These are phyloP conservation scores for Erebia aethiops DNA, from an alignment of 2,888 invertebrate species.

Conservation along the genomic window DNA sequence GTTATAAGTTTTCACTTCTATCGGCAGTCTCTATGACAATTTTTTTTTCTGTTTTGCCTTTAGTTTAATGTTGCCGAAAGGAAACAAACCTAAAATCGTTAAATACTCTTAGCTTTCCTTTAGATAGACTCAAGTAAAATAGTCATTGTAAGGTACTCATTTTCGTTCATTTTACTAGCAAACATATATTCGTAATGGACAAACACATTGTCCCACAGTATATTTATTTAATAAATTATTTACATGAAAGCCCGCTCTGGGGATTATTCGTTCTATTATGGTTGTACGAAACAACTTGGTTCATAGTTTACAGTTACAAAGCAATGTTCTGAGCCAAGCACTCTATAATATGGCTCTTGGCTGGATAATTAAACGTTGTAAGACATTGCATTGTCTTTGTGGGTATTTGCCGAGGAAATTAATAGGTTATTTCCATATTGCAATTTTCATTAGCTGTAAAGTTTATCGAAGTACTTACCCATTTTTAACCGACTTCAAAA, in stretches of 20 bases:
- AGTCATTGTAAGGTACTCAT: too few relatives aligned
- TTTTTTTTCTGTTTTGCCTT: too few relatives aligned
- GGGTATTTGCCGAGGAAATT: background rate
- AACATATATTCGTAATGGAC: too few relatives aligned
- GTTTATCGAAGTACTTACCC: background rate
- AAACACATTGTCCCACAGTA: too few relatives aligned
- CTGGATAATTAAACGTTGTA: slow-evolving; percentile 19
- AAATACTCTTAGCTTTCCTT: too few relatives aligned
- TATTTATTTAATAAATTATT: background rate
- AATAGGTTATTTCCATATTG: background rate
- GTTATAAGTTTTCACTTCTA: too few relatives aligned
- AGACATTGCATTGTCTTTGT: slow-evolving; percentile 3
- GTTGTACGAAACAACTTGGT: slow-evolving; percentile 2
- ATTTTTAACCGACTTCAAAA: too few relatives aligned
- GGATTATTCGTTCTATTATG: background rate
- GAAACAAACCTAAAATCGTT: too few relatives aligned
- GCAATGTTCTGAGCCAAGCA: slow-evolving; percentile 6
- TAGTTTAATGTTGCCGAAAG: too few relatives aligned
- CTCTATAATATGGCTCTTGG: slow-evolving; percentile 14
- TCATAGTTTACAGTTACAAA: slow-evolving; percentile 11
- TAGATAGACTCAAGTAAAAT: too few relatives aligned
- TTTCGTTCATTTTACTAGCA: too few relatives aligned
- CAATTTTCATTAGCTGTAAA: background rate
- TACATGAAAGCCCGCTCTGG: background rate
- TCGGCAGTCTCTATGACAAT: too few relatives aligned